Evolutionary conservation across 1,140 invertebrate genomes (phyloP), one percentile per base, ranked within the genome.

Genomic region (Piezodorus guildinii): DNA sequence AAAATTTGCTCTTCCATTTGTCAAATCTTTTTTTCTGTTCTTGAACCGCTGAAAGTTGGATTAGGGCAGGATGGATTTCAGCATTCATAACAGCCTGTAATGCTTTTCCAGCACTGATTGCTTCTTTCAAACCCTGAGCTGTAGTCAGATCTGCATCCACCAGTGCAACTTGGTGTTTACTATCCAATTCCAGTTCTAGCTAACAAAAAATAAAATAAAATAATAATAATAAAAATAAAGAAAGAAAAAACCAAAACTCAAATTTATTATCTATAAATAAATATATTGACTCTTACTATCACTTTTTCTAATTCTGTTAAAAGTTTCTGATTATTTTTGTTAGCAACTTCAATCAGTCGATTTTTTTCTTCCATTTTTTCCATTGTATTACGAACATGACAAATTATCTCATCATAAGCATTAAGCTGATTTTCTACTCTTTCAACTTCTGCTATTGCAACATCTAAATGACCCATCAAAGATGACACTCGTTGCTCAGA

Each of bases 311-410:
- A 77, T 72, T 92, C 86, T 45, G 83, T 80, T 63, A 92, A 75
- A 34, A 96, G 76, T 69, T 85, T 81, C 66, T 85, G 82, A 70
- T 91, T 88, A 73, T 96, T 96, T 65, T 80, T 82, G 74, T 93
- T 91, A 14, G 87, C 86, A 4, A 89, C 85, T 73, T 91, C 86
- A 71, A 94, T 90, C 68, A 90, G 82, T 6, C 85, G 82, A 80
- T 94, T 95, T 73, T 95, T 95, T 70, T 94, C 88, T 68, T 91
- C 91, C 77, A 96, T 93, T 70, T 91, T 87, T 67, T 88, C 84
- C 80, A 93, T 90, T 15, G 86, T 88, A 73, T 90, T 87, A 68
- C 87, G 80, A 6, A 92, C 87, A 73, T 89, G 85, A 65, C 85
- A 82, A 19, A 92, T 75, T 27, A 89, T 84, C 69, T 90, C 85